Base-by-base conservation (phyloP, 2,113 vertebrate genomes). In the Serilophus lunatus region DNA sequence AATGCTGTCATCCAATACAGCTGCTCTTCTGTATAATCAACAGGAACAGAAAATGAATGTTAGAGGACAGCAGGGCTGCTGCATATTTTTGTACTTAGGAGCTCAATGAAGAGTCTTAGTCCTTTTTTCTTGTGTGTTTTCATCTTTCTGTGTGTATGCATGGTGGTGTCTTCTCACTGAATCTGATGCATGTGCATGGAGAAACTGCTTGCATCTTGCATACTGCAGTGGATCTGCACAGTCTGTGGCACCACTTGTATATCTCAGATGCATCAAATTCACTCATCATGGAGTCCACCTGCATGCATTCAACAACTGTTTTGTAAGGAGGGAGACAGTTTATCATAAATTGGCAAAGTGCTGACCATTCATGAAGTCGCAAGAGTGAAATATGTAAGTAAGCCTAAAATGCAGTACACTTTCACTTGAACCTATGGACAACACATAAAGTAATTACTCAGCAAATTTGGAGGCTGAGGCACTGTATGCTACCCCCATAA, bases 281-380 rank as follows among this genome's bases (percentile, higher is more conserved):
- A 33, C 42, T 80, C 68, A 64, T 9, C 57, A 18, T 35, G 1
- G 8, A 59, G 13, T 11, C 29, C n/a, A 50, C 18, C 59, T 59
- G 79, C 54, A 86, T 0, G 0, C 10, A 28, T 17, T 68, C 57
- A 47, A 29, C 42, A 76, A 38, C 19, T 42, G 9, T 11, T 69
- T n/a, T 38, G 18, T 61, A 64, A 53, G 36, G 15, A 82, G 9
- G 14, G 11, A 20, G 16, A 9, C 3, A 13, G 35, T 42, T 88
- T 53, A 38, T 22, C 26, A 26, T 33, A 26, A 45, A 54, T 1
- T 47, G 38, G 4, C 33, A 7, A 83, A 91, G 38, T 14, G 24
- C 18, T 79, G 80, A 61, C 68, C 7, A 12, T 0, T 4, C 70
- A 23, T 36, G 38, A 71, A 57, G 13, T 29, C 40, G 60, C 18